Base-by-base conservation (phyloP, 2,113 vertebrate genomes). In the Centropristis striata region DNA sequence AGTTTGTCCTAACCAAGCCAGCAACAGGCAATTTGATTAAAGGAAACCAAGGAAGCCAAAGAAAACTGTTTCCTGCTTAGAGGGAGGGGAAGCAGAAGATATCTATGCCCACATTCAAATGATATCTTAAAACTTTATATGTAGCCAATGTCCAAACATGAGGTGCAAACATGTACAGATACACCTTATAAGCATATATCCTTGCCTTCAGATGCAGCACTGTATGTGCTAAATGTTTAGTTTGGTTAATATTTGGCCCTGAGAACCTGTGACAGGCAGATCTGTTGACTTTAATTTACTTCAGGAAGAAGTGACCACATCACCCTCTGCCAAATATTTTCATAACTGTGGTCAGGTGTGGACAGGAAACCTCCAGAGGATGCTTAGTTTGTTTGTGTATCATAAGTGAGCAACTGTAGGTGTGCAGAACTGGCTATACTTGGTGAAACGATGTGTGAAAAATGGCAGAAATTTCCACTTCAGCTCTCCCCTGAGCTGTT, bases 271-370 rank as follows among this genome's bases (percentile, higher is more conserved):
- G 82, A 90, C 86, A 72, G 71, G 78, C 69, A 55, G 54, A 75
- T 74, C 65, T 90, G 84, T 91, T 90, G 84, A 83, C 78, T 92
- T 90, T 86, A 90, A 90, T 90, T 91, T 83, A 79, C 83, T 74
- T 25, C 65, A 66, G 78, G 81, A 88, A 90, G 80, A 88, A 85
- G 77, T 83, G 53, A 86, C 88, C 87, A 90, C 89, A 87, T 87
- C n/a, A 67, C 80, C 58, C 81, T 80, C 78, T n/a, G 58, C 65
- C 72, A 85, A 85, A 89, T 92, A 88, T 94, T 92, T 93, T 86
- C 78, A 81, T 73, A 90, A 64, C 77, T 80, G 39, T 64, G 69
- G 82, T 86, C 83, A 92, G 75, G 85, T 92, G 84, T 39, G 41
- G 74, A 74, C 41, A 75, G 71, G 77, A 77, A 82, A 84, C 72